Conservation (phyloP, 2,113 vertebrate genomes). For the Triplophysa rosa region DNA sequence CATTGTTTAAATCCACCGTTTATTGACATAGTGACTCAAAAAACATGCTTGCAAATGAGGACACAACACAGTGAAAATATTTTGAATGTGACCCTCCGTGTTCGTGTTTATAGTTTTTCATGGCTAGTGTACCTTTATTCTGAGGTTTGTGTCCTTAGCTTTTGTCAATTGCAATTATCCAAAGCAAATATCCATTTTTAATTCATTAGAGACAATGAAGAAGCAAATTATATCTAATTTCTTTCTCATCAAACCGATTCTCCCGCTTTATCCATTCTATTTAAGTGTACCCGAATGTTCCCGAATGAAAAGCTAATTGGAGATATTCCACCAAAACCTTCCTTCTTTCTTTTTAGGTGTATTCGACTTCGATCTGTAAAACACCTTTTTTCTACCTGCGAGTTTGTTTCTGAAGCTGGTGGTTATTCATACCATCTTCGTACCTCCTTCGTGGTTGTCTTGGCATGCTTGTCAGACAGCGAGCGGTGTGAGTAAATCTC, state of each 20-base stretch:
- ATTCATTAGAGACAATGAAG: constrained; percentile 22
- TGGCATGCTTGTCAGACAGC: constrained; percentile 42
- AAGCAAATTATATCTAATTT: constrained; percentile 27
- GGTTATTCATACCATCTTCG: constrained; percentile 11
- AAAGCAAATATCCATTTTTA: constrained; percentile 18
- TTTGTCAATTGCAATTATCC: constrained; percentile 25
- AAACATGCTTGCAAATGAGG: no score
- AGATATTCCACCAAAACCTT: constrained; percentile 5
- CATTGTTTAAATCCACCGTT: no score
- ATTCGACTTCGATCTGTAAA: not conserved
- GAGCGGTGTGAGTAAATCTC: constrained; percentile 46
- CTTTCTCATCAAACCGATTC: constrained; percentile 34
- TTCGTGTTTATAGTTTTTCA: no score
- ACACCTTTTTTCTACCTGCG: not conserved
- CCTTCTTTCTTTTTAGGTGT: not conserved
- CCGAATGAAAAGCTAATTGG: not conserved
- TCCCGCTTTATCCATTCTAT: not conserved
- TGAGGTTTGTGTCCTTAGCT: not conserved
- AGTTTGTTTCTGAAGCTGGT: not conserved
- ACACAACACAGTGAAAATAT: no score
- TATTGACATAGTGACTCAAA: no score
- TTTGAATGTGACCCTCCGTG: no score
- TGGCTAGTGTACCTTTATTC: not conserved
- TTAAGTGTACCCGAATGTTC: not conserved
- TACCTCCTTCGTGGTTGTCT: constrained; percentile 25